phyloP scores from a whole-genome alignment of 2,888 invertebrate species.

The Thelaira solivaga region DNA sequence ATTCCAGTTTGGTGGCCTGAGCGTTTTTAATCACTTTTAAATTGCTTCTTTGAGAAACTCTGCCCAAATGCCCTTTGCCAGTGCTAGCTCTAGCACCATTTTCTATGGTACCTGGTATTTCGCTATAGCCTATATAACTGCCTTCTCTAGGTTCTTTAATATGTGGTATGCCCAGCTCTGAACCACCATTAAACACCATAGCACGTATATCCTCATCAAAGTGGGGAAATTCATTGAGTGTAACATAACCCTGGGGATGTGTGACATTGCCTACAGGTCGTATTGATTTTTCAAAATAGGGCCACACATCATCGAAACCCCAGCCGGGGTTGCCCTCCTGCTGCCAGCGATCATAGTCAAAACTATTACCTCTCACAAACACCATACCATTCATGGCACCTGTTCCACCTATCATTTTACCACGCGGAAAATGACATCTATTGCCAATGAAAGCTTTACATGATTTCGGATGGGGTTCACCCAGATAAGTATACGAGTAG shows the following conservation, averaged over 20 bases:
- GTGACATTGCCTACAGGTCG: constrained; percentile 72
- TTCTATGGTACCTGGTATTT: constrained; percentile 78
- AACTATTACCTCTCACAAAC: constrained; percentile 79
- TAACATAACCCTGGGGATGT: constrained; percentile 77
- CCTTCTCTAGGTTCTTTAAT: constrained; percentile 80
- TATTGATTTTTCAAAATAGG: constrained; percentile 79
- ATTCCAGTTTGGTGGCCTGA: constrained; percentile 77
- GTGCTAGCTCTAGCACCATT: constrained; percentile 79
- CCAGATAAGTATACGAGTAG: constrained; percentile 64
- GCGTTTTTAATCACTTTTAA: constrained; percentile 78
- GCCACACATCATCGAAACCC: constrained; percentile 78
- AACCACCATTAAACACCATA: constrained; percentile 82
- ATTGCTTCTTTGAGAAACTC: constrained; percentile 73
- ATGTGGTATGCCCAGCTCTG: constrained; percentile 81
- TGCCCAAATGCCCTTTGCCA: constrained; percentile 79
- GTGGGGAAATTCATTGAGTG: constrained; percentile 69
- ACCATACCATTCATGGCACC: constrained; percentile 81
- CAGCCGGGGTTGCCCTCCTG: constrained; percentile 78
- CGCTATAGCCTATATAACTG: constrained; percentile 21
- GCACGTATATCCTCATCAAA: constrained; percentile 74
- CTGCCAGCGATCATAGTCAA: constrained; percentile 80
- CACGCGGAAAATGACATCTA: constrained; percentile 79
- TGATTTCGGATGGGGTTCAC: constrained; percentile 62
- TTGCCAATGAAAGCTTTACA: constrained; percentile 59
- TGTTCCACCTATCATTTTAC: constrained; percentile 81